phyloP scores from a whole-genome alignment of 2,113 vertebrate genomes.

The Macaca nemestrina region DNA sequence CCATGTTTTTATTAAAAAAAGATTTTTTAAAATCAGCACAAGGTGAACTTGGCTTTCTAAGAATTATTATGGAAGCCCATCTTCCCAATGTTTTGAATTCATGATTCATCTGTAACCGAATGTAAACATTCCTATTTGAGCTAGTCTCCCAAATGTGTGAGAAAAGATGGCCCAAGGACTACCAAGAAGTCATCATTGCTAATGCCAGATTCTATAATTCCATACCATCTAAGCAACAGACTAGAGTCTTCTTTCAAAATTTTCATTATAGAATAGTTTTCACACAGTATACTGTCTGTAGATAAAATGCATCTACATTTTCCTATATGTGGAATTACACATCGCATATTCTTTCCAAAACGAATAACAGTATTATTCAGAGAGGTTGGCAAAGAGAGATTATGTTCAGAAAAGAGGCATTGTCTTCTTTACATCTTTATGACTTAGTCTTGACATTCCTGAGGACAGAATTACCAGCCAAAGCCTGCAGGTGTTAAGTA shows the following conservation, averaged over 20 bases:
- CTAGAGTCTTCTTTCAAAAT: not conserved
- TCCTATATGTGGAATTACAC: constrained; percentile 15
- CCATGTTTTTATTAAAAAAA: not conserved
- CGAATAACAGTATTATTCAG: not conserved
- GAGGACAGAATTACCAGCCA: not conserved
- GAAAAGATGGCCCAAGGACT: not conserved
- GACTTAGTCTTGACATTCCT: not conserved
- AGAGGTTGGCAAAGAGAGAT: not conserved
- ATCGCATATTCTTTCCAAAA: constrained; percentile 28
- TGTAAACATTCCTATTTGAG: not conserved
- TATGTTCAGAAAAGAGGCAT: not conserved
- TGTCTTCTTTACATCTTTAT: not conserved
- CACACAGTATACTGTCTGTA: not conserved
- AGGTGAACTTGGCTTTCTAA: not conserved
- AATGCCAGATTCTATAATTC: not conserved
- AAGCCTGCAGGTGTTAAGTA: not conserved
- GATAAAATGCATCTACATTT: not conserved
- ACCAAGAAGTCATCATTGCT: not conserved
- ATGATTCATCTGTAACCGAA: not conserved
- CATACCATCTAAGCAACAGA: not conserved
- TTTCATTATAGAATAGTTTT: not conserved
- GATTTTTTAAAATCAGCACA: not conserved
- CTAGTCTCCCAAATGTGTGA: not conserved
- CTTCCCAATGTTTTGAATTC: not conserved
- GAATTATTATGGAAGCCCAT: not conserved